These are phyloP conservation scores for Cremastinae sp. DNA, from an alignment of 2,888 invertebrate species.

Conservation along the genomic window DNA sequence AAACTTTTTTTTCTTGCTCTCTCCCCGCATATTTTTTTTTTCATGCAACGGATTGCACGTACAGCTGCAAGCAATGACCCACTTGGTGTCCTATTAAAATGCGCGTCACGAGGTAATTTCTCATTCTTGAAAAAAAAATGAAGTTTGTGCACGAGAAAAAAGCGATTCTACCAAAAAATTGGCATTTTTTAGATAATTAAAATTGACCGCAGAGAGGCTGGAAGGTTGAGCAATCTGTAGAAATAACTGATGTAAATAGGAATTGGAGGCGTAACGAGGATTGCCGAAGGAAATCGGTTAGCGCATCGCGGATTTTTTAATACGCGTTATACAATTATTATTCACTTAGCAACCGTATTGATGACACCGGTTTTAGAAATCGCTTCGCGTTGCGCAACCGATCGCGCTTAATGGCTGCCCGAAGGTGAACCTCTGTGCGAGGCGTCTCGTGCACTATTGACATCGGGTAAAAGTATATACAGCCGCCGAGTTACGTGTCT, in stretches of 20 bases:
- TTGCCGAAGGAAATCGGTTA: constrained; percentile 48
- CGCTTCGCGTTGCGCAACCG: constrained; percentile 49
- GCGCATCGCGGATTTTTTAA: constrained; percentile 33
- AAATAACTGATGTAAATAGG: constrained; percentile 16
- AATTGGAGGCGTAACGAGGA: neutral
- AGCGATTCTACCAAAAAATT: neutral
- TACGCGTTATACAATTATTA: constrained; percentile 60
- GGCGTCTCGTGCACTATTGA: constrained; percentile 59
- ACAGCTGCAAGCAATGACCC: constrained; percentile 25
- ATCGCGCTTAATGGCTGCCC: constrained; percentile 35
- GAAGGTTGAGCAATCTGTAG: neutral
- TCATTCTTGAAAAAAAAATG: constrained; percentile 12
- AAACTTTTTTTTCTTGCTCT: too few species aligned
- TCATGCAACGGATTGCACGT: constrained; percentile 31
- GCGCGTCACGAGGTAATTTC: neutral
- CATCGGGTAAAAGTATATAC: constrained; percentile 48
- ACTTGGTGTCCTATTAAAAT: constrained; percentile 23
- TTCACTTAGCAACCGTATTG: constrained; percentile 60
- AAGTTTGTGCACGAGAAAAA: neutral
- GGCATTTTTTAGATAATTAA: too few species aligned
- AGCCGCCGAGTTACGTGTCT: constrained; percentile 6
- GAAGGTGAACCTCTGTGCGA: constrained; percentile 58
- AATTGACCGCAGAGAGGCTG: too few species aligned
- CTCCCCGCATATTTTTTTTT: neutral
- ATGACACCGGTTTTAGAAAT: constrained; percentile 63